A percentile compares a stretch with the other conserved stretches of the same genome.
Conservation (phyloP, 2,797 vertebrate genomes). For the Fistularia commersonii region DNA sequence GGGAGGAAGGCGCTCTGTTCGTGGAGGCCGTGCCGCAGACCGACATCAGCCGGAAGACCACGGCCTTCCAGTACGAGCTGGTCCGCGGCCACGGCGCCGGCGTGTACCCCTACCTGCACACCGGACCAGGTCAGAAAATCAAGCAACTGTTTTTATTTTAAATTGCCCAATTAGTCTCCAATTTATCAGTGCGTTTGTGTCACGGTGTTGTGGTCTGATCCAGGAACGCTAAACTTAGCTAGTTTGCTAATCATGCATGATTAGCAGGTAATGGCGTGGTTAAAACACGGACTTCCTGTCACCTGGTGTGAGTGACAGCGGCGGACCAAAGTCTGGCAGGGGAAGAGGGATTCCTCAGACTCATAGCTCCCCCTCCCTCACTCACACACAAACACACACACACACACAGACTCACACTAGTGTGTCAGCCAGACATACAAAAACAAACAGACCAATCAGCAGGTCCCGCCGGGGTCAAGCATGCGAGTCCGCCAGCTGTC, state of each 20-base stretch:
- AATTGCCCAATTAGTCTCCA: background rate
- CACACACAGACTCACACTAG: conserved; percentile 20
- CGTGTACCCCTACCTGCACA: conserved; percentile 54
- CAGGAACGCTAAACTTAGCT: background rate
- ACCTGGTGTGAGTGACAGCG: conserved; percentile 17
- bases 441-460: conserved; percentile 69
- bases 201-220: too few relatives aligned
- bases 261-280: conserved; percentile 9
- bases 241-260: conserved; percentile 6
- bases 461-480: conserved; percentile 49
- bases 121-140: conserved; percentile 56
- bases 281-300: background rate
- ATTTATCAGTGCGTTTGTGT: too few relatives aligned
- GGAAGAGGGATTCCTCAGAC: background rate
- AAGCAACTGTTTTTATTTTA: too few relatives aligned
- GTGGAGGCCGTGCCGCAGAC: conserved; percentile 85
- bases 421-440: conserved; percentile 44
- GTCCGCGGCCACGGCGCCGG: conserved; percentile 61
- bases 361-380: conserved; percentile 13
- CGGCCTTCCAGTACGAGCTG: conserved; percentile 90
- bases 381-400: background rate
- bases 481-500: conserved; percentile 53
- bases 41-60: conserved; percentile 90
- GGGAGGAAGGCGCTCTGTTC: conserved; percentile 84
- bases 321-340: conserved; percentile 1